These are phyloP conservation scores for Actinernus sp. DNA, from an alignment of 92 coral and sea anemone species.

Conservation along the genomic window DNA sequence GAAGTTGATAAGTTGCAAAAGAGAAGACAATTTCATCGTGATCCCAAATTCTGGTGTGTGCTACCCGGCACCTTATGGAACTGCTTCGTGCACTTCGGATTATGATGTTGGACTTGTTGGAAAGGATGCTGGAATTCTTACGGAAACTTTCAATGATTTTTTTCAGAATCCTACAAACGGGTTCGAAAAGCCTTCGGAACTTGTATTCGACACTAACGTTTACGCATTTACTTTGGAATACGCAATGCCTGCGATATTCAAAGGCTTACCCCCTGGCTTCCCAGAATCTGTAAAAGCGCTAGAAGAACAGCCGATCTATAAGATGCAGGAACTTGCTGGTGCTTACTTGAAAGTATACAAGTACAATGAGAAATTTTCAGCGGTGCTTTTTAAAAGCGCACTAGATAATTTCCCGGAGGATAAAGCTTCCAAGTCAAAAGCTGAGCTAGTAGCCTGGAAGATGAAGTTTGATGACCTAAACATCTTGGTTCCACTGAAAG, in stretches of 20 bases:
- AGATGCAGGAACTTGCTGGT: constrained; percentile 69
- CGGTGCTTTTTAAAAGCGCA: constrained; percentile 1
- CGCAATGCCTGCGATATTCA: constrained; percentile 62
- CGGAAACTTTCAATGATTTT: constrained; percentile 56
- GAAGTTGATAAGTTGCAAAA: constrained; percentile 40
- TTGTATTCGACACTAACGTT: constrained; percentile 79
- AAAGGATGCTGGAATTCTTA: constrained; percentile 58
- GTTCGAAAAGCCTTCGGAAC: constrained; percentile 69
- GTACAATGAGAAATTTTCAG: constrained; percentile 43
- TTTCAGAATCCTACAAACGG: constrained; percentile 71
- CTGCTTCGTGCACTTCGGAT: constrained; percentile 78
- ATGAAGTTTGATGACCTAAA: constrained; percentile 5
- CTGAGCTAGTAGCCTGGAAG: constrained; percentile 6
- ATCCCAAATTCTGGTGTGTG: constrained; percentile 58
- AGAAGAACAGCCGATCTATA: constrained; percentile 12
- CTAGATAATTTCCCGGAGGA: background rate
- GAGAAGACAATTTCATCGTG: background rate
- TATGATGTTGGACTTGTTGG: constrained; percentile 83
- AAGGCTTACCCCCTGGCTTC: constrained; percentile 40
- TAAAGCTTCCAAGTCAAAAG: constrained; percentile 1
- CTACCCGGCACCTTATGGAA: constrained; percentile 58
- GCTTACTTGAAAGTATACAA: constrained; percentile 65
- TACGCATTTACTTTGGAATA: constrained; percentile 80
- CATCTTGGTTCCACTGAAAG: background rate
- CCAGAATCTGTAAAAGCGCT: background rate